Base-by-base conservation (phyloP, 2,113 vertebrate genomes). In the Cavia porcellus region DNA sequence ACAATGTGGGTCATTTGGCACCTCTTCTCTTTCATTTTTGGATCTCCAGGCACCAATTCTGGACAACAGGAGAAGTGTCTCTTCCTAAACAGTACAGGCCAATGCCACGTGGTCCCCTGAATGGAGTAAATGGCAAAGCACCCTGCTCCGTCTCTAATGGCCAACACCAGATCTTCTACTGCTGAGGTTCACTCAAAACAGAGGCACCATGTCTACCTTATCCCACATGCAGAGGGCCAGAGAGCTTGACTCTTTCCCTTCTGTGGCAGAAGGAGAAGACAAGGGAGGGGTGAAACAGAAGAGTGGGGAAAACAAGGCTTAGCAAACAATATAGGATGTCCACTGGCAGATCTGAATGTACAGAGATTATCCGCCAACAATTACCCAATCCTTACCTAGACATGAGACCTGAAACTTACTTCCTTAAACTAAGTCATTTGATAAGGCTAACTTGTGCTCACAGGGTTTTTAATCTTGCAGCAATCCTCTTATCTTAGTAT, bases 31-130 rank as follows among this genome's bases (percentile, higher is more conserved):
- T 25, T 84, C 7, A 19, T 15, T 74, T 94, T 66, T 0, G 47
- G 55, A 62, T 4, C 17, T 22, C 32, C 80, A 25, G 15, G 28
- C 72, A 79, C 15, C 50, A 79, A 25, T 74, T 74, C 19, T 74
- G 35, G 30, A 20, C n/a, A 77, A 75, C 2, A 75, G 38, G 85
- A 70, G 42, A 55, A 57, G 57, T 10, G 25, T 59, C 38, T 90
- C 47, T 85, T 62, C 47, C 38, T 14, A 25, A 35, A 30, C 4
- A n/a, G 30, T 79, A 20, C 38, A 38, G n/a, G 22, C 30, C 24
- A 30, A 9, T 0, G 5, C 52, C 52, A 12, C 0, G 1, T 0
- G 20, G n/a, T 20, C 7, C 17, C 14, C 66, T 8, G 0, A 82
- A 50, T 17, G 66, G 32, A 79, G 20, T 28, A 22, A 79, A 66